Percentiles rank a stretch among this genome's conserved stretches.
phyloP scores from a whole-genome alignment of 1,140 invertebrate genomes.

The Scaptomyza hsui region DNA sequence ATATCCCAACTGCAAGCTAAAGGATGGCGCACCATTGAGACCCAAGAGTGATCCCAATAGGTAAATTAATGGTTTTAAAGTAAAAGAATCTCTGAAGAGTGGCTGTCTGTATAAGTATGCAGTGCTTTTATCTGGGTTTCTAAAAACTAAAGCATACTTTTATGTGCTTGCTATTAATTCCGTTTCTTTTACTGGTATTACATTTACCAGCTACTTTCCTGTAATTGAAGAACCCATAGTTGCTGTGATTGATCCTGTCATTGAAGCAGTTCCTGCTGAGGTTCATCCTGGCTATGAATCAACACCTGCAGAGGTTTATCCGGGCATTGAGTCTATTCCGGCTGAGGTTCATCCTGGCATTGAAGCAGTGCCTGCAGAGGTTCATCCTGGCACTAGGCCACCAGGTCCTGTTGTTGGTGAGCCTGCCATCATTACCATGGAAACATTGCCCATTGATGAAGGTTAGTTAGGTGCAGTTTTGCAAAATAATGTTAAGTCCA shows the following conservation, averaged over 20 bases:
- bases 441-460: slow-evolving; percentile 94
- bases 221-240: background rate
- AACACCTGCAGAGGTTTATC: slow-evolving; percentile 85
- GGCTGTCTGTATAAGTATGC: slow-evolving; percentile 3
- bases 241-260: slow-evolving; percentile 2
- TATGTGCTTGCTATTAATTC: background rate
- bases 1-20: slow-evolving; percentile 95
- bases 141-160: background rate
- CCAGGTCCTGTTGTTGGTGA: slow-evolving; percentile 90
- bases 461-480: slow-evolving; percentile 84
- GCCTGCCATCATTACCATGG: slow-evolving; percentile 91
- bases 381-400: slow-evolving; percentile 87
- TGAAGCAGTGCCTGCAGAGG: background rate
- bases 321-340: slow-evolving; percentile 89
- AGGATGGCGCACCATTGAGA: slow-evolving; percentile 91
- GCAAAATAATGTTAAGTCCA: too few species aligned
- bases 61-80: slow-evolving; percentile 84
- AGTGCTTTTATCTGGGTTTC: background rate
- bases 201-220: too few species aligned
- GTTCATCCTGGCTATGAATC: slow-evolving; percentile 84
- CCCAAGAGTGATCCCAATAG: slow-evolving; percentile 91
- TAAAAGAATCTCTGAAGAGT: background rate
- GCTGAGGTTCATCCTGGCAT: slow-evolving; percentile 84
- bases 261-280: background rate
- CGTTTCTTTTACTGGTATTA: background rate